Evolutionary conservation across 2,113 vertebrate genomes (phyloP).

Genomic region (Laticauda colubrina): DNA sequence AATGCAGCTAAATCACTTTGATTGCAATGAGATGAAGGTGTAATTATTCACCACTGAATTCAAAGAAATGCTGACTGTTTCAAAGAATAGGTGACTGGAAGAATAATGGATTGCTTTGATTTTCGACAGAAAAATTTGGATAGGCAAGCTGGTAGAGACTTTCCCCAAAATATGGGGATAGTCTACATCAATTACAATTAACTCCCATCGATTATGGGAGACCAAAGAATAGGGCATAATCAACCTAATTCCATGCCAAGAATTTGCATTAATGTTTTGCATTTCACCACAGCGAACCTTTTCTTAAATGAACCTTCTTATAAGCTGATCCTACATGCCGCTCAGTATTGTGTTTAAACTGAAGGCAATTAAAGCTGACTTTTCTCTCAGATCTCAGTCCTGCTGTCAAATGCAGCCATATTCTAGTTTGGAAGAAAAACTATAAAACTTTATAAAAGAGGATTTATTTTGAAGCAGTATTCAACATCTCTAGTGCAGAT

Average conservation of each 20-base stretch:
- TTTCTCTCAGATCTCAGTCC: background rate
- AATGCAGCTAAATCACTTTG: slow-evolving; percentile 24
- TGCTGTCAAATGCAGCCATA: background rate
- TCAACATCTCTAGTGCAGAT: background rate
- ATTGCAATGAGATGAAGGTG: background rate
- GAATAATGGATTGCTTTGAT: slow-evolving; percentile 23
- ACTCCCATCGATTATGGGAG: background rate
- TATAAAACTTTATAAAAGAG: background rate
- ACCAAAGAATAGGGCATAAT: background rate
- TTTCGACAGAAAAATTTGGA: slow-evolving; percentile 21
- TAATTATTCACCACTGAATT: slow-evolving; percentile 28
- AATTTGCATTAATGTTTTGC: background rate
- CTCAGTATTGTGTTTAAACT: background rate
- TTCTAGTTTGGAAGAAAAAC: background rate
- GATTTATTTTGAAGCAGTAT: background rate
- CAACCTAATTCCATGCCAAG: background rate
- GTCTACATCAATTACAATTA: slow-evolving; percentile 4
- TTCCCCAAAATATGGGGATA: slow-evolving; percentile 17
- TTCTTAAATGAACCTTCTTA: background rate
- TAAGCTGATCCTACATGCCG: background rate
- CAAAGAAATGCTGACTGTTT: slow-evolving; percentile 31
- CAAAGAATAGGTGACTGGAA: slow-evolving; percentile 21
- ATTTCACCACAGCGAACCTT: slow-evolving; percentile 1
- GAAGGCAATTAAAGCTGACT: background rate
- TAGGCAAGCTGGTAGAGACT: background rate